phyloP scores from a whole-genome alignment of 1,140 invertebrate species.

The Akabosia matsudoensis region DNA sequence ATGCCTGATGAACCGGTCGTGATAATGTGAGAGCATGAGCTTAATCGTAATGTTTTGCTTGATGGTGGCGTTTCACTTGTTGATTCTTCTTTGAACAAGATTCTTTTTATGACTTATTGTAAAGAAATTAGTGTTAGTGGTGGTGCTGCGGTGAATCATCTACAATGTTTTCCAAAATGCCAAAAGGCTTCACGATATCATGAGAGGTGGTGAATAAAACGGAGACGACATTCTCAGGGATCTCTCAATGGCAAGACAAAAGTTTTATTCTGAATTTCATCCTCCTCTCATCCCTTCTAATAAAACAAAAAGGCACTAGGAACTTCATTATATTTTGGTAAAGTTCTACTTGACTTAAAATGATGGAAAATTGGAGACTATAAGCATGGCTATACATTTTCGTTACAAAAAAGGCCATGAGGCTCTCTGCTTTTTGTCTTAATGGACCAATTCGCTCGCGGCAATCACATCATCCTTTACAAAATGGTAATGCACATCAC shows the following conservation, averaged over 20 bases:
- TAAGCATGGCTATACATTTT: too few relatives aligned
- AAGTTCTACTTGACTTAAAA: too few relatives aligned
- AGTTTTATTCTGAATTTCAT: not conserved
- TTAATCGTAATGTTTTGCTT: not conserved
- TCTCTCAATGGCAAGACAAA: not conserved
- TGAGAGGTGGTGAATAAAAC: not conserved
- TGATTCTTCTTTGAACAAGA: not conserved
- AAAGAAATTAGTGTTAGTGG: not conserved
- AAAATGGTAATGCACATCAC: conserved; percentile 7
- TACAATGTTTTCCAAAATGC: not conserved
- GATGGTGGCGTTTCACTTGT: not conserved
- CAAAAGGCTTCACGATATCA: not conserved
- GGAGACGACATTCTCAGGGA: not conserved
- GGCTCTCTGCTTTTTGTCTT: too few relatives aligned
- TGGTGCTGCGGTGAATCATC: not conserved
- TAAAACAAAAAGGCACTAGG: too few relatives aligned
- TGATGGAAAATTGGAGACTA: too few relatives aligned
- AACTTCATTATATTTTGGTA: too few relatives aligned
- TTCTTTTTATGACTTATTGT: not conserved
- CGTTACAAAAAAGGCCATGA: too few relatives aligned
- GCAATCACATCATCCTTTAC: conserved; percentile 3
- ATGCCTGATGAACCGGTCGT: not conserved
- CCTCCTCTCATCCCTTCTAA: not conserved
- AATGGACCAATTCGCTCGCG: conserved; percentile 15
- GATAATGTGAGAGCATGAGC: not conserved